These are phyloP conservation scores for Cyclura pinguis DNA, from an alignment of 2,797 vertebrate species.

Conservation along the genomic window DNA sequence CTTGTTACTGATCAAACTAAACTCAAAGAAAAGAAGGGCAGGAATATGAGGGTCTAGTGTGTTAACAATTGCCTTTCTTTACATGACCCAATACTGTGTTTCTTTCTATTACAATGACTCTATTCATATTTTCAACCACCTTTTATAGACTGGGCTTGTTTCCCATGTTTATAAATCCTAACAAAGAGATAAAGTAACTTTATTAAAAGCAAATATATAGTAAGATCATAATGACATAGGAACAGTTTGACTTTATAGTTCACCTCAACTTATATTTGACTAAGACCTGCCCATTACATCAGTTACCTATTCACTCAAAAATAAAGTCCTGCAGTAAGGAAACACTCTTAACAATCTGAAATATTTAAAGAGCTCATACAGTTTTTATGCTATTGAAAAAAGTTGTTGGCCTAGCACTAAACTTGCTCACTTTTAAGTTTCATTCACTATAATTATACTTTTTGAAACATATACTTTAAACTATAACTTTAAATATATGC, in stretches of 20 bases:
- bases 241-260: conserved; percentile 67
- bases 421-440: neutral
- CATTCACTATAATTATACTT: neutral
- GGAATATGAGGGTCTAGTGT: neutral
- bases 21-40: neutral
- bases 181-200: conserved; percentile 67
- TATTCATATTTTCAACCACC: conserved; percentile 48
- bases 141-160: conserved; percentile 52
- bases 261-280: conserved; percentile 50
- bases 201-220: conserved; percentile 72
- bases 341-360: conserved; percentile 20
- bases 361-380: conserved; percentile 40
- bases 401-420: neutral
- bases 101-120: conserved; percentile 52
- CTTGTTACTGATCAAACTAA: neutral
- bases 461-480: neutral
- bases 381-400: conserved; percentile 44
- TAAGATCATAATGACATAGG: conserved; percentile 70
- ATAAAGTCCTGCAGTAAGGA: conserved; percentile 51
- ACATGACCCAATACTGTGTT: conserved; percentile 44
- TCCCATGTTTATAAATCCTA: conserved; percentile 62
- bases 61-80: conserved; percentile 36
- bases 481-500: neutral
- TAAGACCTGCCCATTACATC: conserved; percentile 32
- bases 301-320: conserved; percentile 57